Percentiles rank a stretch among this genome's conserved stretches.
Evolutionary conservation across 2,888 invertebrate species (phyloP).

Genomic region (Parascotia fuliginaria): DNA sequence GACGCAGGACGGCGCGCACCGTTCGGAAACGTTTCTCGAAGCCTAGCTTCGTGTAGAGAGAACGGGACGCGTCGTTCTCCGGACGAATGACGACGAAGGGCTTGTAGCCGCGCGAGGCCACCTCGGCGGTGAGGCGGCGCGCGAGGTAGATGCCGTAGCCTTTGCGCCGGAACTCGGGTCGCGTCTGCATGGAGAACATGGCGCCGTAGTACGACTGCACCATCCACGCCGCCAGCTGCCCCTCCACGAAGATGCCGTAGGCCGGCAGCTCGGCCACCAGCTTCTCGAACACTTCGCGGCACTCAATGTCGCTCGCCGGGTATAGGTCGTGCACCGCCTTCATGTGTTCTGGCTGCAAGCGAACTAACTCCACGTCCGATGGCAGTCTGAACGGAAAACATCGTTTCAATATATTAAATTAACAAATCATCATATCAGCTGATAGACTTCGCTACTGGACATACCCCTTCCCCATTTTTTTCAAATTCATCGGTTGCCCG

Average conservation of each 20-base stretch:
- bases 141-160: constrained; percentile 92
- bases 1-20: constrained; percentile 91
- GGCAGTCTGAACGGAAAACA: constrained; percentile 71
- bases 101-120: constrained; percentile 90
- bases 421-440: no score
- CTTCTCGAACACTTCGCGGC: constrained; percentile 92
- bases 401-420: no score
- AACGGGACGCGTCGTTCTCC: constrained; percentile 94
- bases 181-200: constrained; percentile 96
- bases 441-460: no score
- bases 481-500: no score
- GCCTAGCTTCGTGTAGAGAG: constrained; percentile 93
- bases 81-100: constrained; percentile 94
- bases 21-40: constrained; percentile 93
- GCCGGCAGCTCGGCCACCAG: constrained; percentile 92
- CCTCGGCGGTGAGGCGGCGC: constrained; percentile 87
- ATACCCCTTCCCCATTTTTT: no score
- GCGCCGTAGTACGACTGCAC: constrained; percentile 96
- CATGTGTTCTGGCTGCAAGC: constrained; percentile 91
- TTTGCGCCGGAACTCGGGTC: constrained; percentile 90
- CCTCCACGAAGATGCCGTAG: constrained; percentile 91
- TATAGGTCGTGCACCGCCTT: constrained; percentile 93
- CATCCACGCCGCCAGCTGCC: constrained; percentile 95
- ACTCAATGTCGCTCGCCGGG: constrained; percentile 95
- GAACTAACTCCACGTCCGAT: constrained; percentile 91